Evolutionary conservation across 1,140 invertebrate species (phyloP).

Genomic region (Cydia pomonella): DNA sequence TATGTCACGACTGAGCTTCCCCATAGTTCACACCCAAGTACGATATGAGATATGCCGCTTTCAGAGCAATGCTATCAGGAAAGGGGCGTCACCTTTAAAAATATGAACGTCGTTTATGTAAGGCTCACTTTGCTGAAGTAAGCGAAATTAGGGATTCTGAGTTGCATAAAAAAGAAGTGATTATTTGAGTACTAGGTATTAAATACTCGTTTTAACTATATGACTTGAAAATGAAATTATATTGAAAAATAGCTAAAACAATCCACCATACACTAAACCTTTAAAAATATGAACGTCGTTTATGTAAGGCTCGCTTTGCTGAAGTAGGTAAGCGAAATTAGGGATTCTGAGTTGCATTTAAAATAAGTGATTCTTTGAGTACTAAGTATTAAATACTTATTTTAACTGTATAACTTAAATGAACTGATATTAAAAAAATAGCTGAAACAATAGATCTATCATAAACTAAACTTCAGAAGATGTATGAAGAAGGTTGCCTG

Average conservation of each 20-base stretch:
- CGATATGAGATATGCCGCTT: conserved; percentile 25
- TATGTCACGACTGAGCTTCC: conserved; percentile 26
- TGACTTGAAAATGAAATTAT: not conserved
- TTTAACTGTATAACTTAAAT: not conserved
- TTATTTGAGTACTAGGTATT: not conserved
- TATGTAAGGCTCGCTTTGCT: conserved; percentile 36
- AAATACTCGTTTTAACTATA: not conserved
- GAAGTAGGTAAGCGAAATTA: conserved; percentile 36
- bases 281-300: conserved; percentile 41
- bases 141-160: conserved; percentile 31
- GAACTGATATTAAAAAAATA: no score
- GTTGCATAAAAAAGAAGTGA: not conserved
- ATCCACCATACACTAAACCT: no score
- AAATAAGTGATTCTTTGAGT: not conserved
- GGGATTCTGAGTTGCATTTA: conserved; percentile 8
- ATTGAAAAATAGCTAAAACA: no score
- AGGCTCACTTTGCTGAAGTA: conserved; percentile 38
- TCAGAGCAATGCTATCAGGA: conserved; percentile 32
- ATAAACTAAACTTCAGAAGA: no score
- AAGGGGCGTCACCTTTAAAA: conserved; percentile 39
- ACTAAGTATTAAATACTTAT: conserved; percentile 5
- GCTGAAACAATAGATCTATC: no score
- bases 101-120: conserved; percentile 37
- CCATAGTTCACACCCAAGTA: conserved; percentile 29
- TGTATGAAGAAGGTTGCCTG: no score